Base-by-base conservation (phyloP, 2,888 invertebrate genomes). In the Standfussiana lucernea region DNA sequence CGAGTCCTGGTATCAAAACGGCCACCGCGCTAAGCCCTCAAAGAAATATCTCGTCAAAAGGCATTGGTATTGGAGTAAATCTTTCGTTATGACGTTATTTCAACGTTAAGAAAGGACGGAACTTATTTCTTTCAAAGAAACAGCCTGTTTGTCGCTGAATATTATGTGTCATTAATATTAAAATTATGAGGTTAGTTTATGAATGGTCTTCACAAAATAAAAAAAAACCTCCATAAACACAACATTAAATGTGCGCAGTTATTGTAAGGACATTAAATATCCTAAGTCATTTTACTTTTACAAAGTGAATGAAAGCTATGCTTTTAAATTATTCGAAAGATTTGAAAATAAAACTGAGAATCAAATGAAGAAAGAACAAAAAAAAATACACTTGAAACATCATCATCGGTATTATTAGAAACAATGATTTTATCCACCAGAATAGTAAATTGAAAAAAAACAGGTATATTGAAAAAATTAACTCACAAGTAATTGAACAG, bases 1-100 rank as follows among this genome's bases (percentile, higher is more conserved):
- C 79, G 71, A 65, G 70, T 64, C 68, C 59, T 59, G 47, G 47
- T 77, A 80, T 80, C 77, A 86, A 87, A 84, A 79, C 72, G 69
- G 74, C 70, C 62, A 80, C 72, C 71, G 53, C 76, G 50, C 42
- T 77, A 83, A 87, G 79, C 75, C 50, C 76, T 83, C 82, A 86
- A 87, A 83, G 83, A 80, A 86, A 40, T 73, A 64, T 76, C 64
- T 77, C 28, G 73, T 80, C 82, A 82, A 83, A 80, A 77, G 84
- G 76, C 79, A 79, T 73, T 72, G 67, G 59, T 82, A 86, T 85
- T 77, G 65, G 75, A 69, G 62, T 74, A 86, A 79, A 77, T 75
- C 79, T 82, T 37, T 68, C 59, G 47, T n/a, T 61, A 53, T 72
- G 32, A 59, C 53, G 42, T 64, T 32, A 74, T 72, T 76, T 62